These are phyloP conservation scores for Pelobates fuscus DNA, from an alignment of 2,113 vertebrate species.

Conservation along the genomic window DNA sequence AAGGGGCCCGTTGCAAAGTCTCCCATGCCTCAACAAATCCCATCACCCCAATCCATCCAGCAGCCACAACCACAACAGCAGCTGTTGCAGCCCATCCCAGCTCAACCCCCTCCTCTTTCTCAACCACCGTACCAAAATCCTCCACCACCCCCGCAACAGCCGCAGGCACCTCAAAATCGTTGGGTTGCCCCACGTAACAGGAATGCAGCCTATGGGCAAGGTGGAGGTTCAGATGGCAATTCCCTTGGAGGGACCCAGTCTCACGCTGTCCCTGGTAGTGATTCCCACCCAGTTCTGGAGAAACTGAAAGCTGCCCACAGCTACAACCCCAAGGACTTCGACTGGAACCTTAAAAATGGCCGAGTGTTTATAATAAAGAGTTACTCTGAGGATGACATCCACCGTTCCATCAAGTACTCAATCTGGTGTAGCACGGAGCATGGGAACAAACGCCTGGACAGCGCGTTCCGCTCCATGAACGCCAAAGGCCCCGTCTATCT, in stretches of 20 bases:
- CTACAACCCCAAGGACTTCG: conserved; percentile 96
- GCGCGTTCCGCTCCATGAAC: conserved; percentile 85
- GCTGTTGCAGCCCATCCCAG: conserved; percentile 78
- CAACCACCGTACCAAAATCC: conserved; percentile 80
- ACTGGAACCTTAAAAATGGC: conserved; percentile 92
- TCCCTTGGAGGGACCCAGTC: conserved; percentile 62
- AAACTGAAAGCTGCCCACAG: conserved; percentile 93
- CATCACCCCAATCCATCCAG: conserved; percentile 65
- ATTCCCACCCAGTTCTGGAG: conserved; percentile 91
- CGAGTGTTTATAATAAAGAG: conserved; percentile 98
- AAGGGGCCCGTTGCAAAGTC: conserved; percentile 87
- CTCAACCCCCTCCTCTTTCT: conserved; percentile 77
- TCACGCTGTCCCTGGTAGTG: conserved; percentile 64
- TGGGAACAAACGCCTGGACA: conserved; percentile 92
- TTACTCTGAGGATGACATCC: conserved; percentile 96
- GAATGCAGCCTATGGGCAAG: conserved; percentile 80
- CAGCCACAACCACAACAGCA: conserved; percentile 67
- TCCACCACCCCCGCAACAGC: conserved; percentile 71
- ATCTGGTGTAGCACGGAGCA: conserved; percentile 98
- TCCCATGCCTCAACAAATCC: conserved; percentile 70
- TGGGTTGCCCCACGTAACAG: conserved; percentile 94
- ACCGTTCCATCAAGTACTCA: conserved; percentile 98
- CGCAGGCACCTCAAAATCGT: conserved; percentile 78
- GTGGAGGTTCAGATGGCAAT: conserved; percentile 72
- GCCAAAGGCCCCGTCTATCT: conserved; percentile 91